A percentile compares a stretch with the other conserved stretches of the same genome.
These are phyloP conservation scores for Schizopygopsis malacanthus DNA, from an alignment of 2,797 vertebrate species.

Conservation along the genomic window DNA sequence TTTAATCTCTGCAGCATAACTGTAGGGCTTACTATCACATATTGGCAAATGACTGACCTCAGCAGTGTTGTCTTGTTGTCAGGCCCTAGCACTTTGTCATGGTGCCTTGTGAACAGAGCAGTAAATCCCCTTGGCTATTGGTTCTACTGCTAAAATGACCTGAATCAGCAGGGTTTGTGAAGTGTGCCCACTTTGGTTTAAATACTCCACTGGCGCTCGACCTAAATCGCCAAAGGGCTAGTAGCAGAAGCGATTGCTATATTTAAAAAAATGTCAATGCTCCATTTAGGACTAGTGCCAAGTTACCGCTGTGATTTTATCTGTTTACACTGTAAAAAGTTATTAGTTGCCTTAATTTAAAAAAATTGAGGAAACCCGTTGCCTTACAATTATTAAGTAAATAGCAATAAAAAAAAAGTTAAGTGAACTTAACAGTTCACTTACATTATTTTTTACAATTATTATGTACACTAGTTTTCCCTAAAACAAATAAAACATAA, in stretches of 20 bases:
- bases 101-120: constrained; percentile 40
- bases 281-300: neutral
- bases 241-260: constrained; percentile 50
- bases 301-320: no score
- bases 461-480: no score
- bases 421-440: no score
- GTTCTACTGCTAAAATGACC: constrained; percentile 54
- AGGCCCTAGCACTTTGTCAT: constrained; percentile 51
- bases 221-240: constrained; percentile 66
- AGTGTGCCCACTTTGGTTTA: constrained; percentile 70
- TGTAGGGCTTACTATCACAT: constrained; percentile 44
- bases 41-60: constrained; percentile 44
- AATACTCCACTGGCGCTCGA: constrained; percentile 66
- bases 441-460: no score
- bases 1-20: constrained; percentile 30
- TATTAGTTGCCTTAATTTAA: no score
- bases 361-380: no score
- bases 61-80: constrained; percentile 51
- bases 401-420: no score
- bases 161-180: constrained; percentile 69
- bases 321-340: no score
- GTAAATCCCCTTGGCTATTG: constrained; percentile 60
- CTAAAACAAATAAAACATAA: no score
- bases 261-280: neutral
- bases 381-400: no score